Base-by-base conservation (phyloP, 2,888 invertebrate genomes). In the Luffia ferchaultella region DNA sequence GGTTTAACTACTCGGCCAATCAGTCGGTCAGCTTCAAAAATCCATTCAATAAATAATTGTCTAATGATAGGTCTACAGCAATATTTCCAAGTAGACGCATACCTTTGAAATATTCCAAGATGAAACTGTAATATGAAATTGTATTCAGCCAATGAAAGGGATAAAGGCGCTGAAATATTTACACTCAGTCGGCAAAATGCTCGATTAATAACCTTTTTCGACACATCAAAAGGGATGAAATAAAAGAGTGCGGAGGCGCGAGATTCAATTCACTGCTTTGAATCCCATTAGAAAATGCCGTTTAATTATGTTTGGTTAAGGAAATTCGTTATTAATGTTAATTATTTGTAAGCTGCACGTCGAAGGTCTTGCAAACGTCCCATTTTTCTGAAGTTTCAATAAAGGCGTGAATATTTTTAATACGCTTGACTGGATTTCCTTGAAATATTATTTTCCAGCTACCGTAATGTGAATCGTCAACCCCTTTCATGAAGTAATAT, bases 131-230 rank as follows among this genome's bases (percentile, higher is more conserved):
- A 30, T 12, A 30, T 12, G 30, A 30, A 30, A 30, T 30, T 30
- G 30, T 30, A 30, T 30, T 30, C 30, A 30, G 3, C 30, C 5
- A 30, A 30, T 30, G 61, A 65, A 71, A 64, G 46, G 16, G 17
- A 19, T 16, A 46, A 40, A 43, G 43, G 12, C 20, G 30, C 20
- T 44, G 47, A 20, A 48, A 51, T 18, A 51, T 51, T 51, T 51
- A 20, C 51, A 51, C 44, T 51, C 44, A 44, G 45, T 71, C 43
- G 43, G 49, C 42, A 49, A 49, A n/a, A 49, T 49, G 71, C 70
- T 68, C 72, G 68, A 76, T 77, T 78, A 76, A 76, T 78, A 79
- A 76, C 70, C 66, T 73, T 70, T 75, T 74, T 7, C 67, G 66
- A 67, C 65, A 64, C 62, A 70, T 73, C 73, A 72, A 69, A 64